A percentile compares a stretch with the other conserved stretches of the same genome.
phyloP scores from a whole-genome alignment of 2,888 invertebrate genomes.

The Hypomecis punctinalis region DNA sequence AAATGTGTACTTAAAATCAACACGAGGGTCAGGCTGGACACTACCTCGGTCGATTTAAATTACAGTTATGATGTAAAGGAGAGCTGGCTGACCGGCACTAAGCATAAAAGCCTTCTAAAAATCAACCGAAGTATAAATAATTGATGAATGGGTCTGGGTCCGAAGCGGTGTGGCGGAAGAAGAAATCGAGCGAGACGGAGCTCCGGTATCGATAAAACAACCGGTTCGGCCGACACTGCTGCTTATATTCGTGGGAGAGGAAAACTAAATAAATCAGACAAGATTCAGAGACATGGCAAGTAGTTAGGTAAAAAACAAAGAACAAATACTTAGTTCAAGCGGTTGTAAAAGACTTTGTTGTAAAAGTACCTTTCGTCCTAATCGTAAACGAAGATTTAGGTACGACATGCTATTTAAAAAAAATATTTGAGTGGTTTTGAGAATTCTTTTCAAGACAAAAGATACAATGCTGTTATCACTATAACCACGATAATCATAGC shows the following conservation, averaged over 20 bases:
- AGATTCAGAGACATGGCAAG: not conserved
- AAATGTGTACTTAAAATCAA: conserved; percentile 30
- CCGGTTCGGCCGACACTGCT: conserved; percentile 60
- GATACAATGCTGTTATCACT: too few relatives aligned
- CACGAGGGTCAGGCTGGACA: conserved; percentile 46
- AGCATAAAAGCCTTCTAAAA: conserved; percentile 59
- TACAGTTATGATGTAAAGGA: conserved; percentile 58
- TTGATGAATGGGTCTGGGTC: conserved; percentile 65
- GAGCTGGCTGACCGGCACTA: conserved; percentile 33
- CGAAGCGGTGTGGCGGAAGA: conserved; percentile 65
- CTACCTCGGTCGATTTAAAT: conserved; percentile 48
- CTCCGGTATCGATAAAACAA: conserved; percentile 61
- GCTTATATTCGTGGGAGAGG: conserved; percentile 64
- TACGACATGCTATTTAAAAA: too few relatives aligned
- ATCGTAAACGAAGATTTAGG: too few relatives aligned
- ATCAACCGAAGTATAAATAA: conserved; percentile 68
- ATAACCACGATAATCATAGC: conserved; percentile 54
- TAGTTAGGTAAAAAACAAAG: not conserved
- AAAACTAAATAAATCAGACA: conserved; percentile 54
- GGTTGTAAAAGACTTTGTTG: too few relatives aligned
- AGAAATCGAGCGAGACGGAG: conserved; percentile 69
- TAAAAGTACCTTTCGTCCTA: too few relatives aligned
- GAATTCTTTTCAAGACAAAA: too few relatives aligned
- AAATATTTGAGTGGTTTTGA: too few relatives aligned
- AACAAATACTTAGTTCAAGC: conserved; percentile 44